Percentiles rank a stretch among this genome's conserved stretches.
Evolutionary conservation across 2,888 invertebrate species (phyloP).

Genomic region (Arenicola marina): DNA sequence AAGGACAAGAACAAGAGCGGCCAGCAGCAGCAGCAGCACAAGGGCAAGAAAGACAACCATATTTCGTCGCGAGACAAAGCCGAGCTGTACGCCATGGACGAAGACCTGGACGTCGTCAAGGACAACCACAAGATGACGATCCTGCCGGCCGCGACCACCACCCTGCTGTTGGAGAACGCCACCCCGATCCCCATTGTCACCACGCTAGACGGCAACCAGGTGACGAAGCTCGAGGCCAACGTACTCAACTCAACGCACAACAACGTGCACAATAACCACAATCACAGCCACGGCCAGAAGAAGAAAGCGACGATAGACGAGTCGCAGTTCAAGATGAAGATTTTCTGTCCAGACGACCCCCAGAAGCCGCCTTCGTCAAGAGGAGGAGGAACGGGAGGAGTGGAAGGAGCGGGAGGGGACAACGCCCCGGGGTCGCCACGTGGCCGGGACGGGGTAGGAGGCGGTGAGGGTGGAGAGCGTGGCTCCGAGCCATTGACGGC

Average conservation of each 20-base stretch:
- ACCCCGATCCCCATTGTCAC: background rate
- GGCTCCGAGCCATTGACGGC: too few relatives aligned
- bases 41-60: slow-evolving; percentile 7
- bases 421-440: too few relatives aligned
- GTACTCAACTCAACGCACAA: background rate
- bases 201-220: background rate
- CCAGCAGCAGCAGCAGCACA: slow-evolving; percentile 8
- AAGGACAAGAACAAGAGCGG: slow-evolving; percentile 16
- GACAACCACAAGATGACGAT: background rate
- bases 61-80: slow-evolving; percentile 12
- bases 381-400: too few relatives aligned
- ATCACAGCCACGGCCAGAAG: background rate
- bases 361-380: too few relatives aligned
- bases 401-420: too few relatives aligned
- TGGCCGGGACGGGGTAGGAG: too few relatives aligned
- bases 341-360: too few relatives aligned
- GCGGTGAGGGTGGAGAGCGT: too few relatives aligned
- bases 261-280: slow-evolving; percentile 1
- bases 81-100: slow-evolving; percentile 3
- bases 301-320: too few relatives aligned
- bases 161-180: background rate
- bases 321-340: slow-evolving; percentile 19
- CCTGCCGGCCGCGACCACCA: background rate
- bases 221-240: background rate
- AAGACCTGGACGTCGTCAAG: background rate